Conservation (phyloP, 2,888 invertebrate species). For the Rotaria sp. region DNA sequence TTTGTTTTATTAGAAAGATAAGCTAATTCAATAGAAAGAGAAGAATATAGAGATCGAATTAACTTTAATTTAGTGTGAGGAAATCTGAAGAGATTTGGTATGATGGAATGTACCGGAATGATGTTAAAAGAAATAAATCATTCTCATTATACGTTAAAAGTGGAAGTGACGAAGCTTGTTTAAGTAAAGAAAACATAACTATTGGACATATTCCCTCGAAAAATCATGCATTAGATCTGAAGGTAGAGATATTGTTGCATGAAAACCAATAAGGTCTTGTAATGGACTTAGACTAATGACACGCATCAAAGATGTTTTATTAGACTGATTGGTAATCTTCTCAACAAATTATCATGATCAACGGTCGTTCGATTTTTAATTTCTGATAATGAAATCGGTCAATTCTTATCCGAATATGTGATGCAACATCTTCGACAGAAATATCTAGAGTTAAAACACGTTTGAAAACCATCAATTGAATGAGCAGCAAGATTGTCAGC, state of each 20-base stretch:
- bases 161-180: neutral
- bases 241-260: neutral
- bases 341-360: neutral
- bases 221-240: neutral
- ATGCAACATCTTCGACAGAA: neutral
- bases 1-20: too few species aligned
- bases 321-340: neutral
- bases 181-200: neutral
- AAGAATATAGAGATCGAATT: too few species aligned
- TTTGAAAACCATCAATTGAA: neutral
- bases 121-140: too few species aligned
- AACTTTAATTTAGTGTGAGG: too few species aligned
- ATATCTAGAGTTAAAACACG: neutral
- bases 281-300: neutral
- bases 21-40: too few species aligned
- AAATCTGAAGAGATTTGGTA: too few species aligned
- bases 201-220: neutral
- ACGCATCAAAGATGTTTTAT: neutral
- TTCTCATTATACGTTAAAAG: neutral
- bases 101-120: too few species aligned
- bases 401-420: neutral
- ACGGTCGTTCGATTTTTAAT: neutral
- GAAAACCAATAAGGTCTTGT: neutral
- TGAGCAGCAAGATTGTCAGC: neutral
- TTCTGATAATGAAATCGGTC: neutral